A percentile compares a stretch with the other conserved stretches of the same genome.
Conservation (phyloP, 1,140 invertebrate genomes). For the Oedothorax gibbosus region DNA sequence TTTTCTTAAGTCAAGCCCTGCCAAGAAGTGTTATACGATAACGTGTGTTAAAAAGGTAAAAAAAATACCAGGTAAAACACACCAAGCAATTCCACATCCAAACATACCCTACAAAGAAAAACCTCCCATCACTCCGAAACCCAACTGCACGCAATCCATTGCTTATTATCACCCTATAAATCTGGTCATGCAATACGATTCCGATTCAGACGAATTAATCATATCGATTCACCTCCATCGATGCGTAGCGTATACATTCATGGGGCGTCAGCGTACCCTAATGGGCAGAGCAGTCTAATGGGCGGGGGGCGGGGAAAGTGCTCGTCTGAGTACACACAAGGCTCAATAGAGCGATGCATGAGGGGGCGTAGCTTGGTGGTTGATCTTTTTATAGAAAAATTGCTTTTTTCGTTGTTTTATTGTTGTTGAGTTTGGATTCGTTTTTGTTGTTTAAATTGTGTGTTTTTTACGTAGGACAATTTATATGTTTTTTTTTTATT, state of each 20-base stretch:
- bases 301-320: conserved; percentile 6
- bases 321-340: not conserved
- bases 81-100: too few species aligned
- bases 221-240: conserved; percentile 16
- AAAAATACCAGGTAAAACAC: too few species aligned
- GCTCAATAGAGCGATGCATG: not conserved
- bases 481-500: too few species aligned
- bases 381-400: not conserved
- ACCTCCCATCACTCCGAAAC: not conserved
- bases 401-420: too few species aligned
- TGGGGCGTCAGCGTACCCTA: conserved; percentile 5
- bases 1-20: too few species aligned
- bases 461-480: too few species aligned
- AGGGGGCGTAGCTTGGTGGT: not conserved
- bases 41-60: too few species aligned
- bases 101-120: not conserved
- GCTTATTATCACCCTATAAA: conserved; percentile 48
- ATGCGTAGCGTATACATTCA: not conserved
- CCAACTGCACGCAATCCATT: not conserved
- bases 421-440: too few species aligned
- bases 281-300: conserved; percentile 29
- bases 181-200: conserved; percentile 49
- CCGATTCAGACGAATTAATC: conserved; percentile 23
- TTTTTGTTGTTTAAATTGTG: too few species aligned
- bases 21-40: too few species aligned